A percentile compares a stretch with the other conserved stretches of the same genome.
Evolutionary conservation across 2,888 invertebrate species (phyloP).

Genomic region (Sarcophaga carnaria): DNA sequence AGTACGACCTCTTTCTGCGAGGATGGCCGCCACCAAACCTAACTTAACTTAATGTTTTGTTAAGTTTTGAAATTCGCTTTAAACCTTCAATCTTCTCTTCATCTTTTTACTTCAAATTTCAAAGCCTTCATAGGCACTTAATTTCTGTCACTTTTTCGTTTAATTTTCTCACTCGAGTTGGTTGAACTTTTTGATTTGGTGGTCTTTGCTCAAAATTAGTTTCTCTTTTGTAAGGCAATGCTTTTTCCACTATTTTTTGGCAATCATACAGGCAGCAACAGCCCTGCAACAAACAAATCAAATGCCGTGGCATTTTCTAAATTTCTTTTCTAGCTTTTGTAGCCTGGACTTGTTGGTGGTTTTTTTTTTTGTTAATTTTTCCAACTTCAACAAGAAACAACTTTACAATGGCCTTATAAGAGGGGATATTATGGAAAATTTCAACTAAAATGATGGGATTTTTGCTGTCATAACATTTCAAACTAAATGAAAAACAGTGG

Average conservation of each 20-base stretch:
- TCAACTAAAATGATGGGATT: slow-evolving; percentile 60
- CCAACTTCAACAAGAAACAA: slow-evolving; percentile 22
- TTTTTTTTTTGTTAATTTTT: slow-evolving; percentile 16
- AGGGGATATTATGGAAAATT: slow-evolving; percentile 51
- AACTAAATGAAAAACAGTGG: slow-evolving; percentile 45
- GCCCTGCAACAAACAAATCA: slow-evolving; percentile 41
- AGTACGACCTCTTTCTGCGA: too few species aligned
- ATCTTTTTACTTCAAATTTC: too few species aligned
- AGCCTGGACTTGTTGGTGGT: not conserved
- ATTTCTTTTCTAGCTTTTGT: slow-evolving; percentile 12
- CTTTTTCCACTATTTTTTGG: slow-evolving; percentile 21
- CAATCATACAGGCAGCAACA: slow-evolving; percentile 42
- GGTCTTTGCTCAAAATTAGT: slow-evolving; percentile 1
- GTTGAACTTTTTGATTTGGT: slow-evolving; percentile 45
- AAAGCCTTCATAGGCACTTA: not conserved
- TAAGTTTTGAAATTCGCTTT: too few species aligned
- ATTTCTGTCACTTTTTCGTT: not conserved
- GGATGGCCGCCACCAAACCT: too few species aligned
- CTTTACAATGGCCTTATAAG: slow-evolving; percentile 52
- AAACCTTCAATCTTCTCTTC: too few species aligned
- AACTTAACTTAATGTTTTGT: too few species aligned
- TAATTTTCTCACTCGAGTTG: slow-evolving; percentile 3
- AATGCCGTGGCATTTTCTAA: slow-evolving; percentile 19
- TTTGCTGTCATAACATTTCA: slow-evolving; percentile 67
- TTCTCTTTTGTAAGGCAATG: slow-evolving; percentile 5